Base-by-base conservation (phyloP, 2,888 invertebrate genomes). In the Apodemia mormo region DNA sequence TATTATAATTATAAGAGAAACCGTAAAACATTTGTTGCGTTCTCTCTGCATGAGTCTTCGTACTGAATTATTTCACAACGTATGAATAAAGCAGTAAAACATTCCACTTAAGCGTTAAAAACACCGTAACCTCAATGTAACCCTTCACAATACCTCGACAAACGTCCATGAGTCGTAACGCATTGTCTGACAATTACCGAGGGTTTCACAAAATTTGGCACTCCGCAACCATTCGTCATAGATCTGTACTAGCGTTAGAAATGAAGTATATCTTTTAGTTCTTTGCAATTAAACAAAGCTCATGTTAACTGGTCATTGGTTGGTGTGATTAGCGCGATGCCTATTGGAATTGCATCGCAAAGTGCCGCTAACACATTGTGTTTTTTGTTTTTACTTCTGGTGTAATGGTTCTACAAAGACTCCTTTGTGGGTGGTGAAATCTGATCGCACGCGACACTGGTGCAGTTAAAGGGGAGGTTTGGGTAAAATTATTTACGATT, bases 101-200 rank as follows among this genome's bases (percentile, higher is more conserved):
- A 67, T 52, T 64, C 68, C 56, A 43, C 65, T 70, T 58, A 9
- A 54, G 56, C 69, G 52, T 64, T 65, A 68, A 69, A 45, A 45
- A 45, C 45, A 45, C 66, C 33, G 79, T 85, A 88, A 86, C 88
- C 87, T 86, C 87, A 83, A 84, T 86, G 82, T 81, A 78, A 79
- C 79, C 82, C 82, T 86, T 86, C 81, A 78, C 86, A 83, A 78
- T 80, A 80, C 82, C 81, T 81, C 87, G 85, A 84, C 87, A 85
- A 88, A 79, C 81, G 80, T 84, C 88, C 86, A 89, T 86, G 86
- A 87, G 83, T 86, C 85, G 82, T 78, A 82, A 79, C 82, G 85
- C 89, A 88, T 91, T 90, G 91, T 90, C 85, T 89, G 85, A 80
- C 86, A 90, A 90, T 90, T 90, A 90, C 85, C 85, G 78, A 79